Evolutionary conservation across 2,888 invertebrate species (phyloP).

Genomic region (Agrenia bidenticulata): DNA sequence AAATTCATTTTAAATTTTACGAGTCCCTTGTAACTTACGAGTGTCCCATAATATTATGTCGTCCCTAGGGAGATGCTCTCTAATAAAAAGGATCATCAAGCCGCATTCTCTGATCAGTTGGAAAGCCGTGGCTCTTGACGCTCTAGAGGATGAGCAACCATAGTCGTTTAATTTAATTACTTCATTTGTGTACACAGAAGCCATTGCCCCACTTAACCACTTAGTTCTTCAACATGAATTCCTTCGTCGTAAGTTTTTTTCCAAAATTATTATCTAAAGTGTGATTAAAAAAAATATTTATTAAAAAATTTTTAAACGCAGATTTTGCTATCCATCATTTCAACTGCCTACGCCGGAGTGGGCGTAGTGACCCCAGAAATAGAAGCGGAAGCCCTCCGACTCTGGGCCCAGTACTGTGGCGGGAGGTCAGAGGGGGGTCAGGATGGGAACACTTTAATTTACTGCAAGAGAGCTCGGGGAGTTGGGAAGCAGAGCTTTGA

Average conservation of each 20-base stretch:
- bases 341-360: slow-evolving; percentile 16
- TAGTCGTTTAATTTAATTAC: background rate
- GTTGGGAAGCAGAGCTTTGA: slow-evolving; percentile 24
- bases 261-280: too few species aligned
- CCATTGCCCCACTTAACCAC: too few species aligned
- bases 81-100: background rate
- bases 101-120: background rate
- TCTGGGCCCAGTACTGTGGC: slow-evolving; percentile 32
- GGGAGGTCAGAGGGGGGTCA: slow-evolving; percentile 23
- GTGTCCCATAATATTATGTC: too few species aligned
- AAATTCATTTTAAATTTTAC: background rate
- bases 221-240: too few species aligned
- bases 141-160: background rate
- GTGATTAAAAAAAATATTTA: too few species aligned
- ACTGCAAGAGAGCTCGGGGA: slow-evolving; percentile 31
- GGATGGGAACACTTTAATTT: slow-evolving; percentile 30
- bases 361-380: slow-evolving; percentile 33
- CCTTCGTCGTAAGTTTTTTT: too few species aligned
- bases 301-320: too few species aligned
- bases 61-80: background rate
- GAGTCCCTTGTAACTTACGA: too few species aligned
- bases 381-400: slow-evolving; percentile 31
- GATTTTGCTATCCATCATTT: slow-evolving; percentile 7
- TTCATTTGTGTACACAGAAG: background rate
- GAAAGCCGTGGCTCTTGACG: too few species aligned